These are phyloP conservation scores for Achroia grisella DNA, from an alignment of 1,140 invertebrate species.

Conservation along the genomic window DNA sequence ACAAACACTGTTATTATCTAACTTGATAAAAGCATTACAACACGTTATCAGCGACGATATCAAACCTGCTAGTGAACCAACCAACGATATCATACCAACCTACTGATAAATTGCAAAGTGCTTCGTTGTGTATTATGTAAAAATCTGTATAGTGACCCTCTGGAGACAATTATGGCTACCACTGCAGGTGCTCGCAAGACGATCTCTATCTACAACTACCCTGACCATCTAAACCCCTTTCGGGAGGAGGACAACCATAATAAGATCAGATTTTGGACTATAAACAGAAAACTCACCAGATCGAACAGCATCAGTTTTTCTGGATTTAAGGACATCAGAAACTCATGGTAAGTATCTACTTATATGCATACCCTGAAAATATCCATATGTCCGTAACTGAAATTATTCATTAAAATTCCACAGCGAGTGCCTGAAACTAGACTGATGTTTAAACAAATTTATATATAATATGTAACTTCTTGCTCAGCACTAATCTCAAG, in stretches of 20 bases:
- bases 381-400: conserved; percentile 7
- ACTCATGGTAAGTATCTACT: conserved; percentile 61
- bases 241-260: conserved; percentile 78
- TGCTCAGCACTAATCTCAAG: no score
- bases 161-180: conserved; percentile 43
- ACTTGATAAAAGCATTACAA: conserved; percentile 55
- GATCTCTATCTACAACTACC: conserved; percentile 78
- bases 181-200: conserved; percentile 52
- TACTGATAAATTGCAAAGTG: conserved; percentile 59
- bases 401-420: no score
- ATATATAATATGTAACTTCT: no score
- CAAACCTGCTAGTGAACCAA: conserved; percentile 46
- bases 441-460: no score
- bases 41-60: conserved; percentile 57
- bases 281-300: conserved; percentile 55
- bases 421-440: no score
- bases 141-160: conserved; percentile 30
- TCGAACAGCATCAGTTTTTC: conserved; percentile 75
- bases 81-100: no score
- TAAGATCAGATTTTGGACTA: conserved; percentile 74
- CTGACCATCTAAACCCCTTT: conserved; percentile 83
- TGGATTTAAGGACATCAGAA: conserved; percentile 74
- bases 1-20: conserved; percentile 63
- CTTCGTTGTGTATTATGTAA: conserved; percentile 67
- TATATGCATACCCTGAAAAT: neutral